Evolutionary conservation across 2,113 vertebrate genomes (phyloP), one percentile per base, ranked within the genome.

Genomic region (Calonectris borealis): DNA sequence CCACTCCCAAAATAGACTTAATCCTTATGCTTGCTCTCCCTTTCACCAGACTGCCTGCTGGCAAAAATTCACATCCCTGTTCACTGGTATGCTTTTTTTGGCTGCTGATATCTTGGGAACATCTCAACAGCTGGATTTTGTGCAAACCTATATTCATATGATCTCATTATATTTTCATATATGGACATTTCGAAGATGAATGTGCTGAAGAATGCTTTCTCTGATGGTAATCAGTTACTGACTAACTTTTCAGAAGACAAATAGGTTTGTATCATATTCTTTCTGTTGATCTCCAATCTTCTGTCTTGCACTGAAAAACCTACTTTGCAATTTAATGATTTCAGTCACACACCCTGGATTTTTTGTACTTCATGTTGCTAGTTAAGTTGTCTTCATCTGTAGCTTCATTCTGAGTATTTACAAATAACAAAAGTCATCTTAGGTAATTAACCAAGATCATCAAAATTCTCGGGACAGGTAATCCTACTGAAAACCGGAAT

Each of bases 141-240:
- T 92, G 89, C 78, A 97, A 90, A 88, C 18, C 84, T 95, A 81
- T 58, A 55, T 88, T 94, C 44, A 70, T 72, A 93, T 82, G 84
- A 97, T 94, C 91, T 95, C 95, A 93, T 79, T 69, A 76, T 82
- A 86, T 86, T 93, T 84, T 96, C 93, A 91, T 94, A 94, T 87
- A 94, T 79, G 58, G 83, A 68, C 79, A 93, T 88, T 94, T 93
- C 51, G 51, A 89, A 76, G 49, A 95, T 85, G 69, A 91, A 93
- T 31, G 17, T 54, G 42, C 52, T 80, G 69, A 83, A 90, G 86
- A 96, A 93, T 86, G 78, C 34, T 93, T 95, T 94, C 70, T 95
- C 88, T 84, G 62, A 42, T 77, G 46, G 54, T 21, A 71, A 93
- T 90, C 71, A 83, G 71, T 94, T 66, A 95, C 55, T 75, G 46